Evolutionary conservation across 30 jellyfish, hydroid and myxozoan species (phyloP), one percentile per base, ranked within the genome.

Genomic region (Turritopsis rubra): DNA sequence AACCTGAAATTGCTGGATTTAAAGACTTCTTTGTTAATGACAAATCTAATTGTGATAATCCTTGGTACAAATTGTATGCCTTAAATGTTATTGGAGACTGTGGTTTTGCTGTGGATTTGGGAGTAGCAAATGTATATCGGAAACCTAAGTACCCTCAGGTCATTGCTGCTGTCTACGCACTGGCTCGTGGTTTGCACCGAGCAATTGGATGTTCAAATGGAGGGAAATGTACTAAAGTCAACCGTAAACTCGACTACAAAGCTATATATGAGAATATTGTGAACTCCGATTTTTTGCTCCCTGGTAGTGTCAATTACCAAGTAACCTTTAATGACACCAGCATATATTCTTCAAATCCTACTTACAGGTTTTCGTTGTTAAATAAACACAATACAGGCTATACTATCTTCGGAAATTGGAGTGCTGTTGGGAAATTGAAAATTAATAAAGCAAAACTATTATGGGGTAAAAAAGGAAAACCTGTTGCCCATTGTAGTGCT

Each of bases 111-210:
- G 53, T 8, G 28, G 29, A 28, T 4, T 28, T 52, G 21, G 16
- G 24, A 21, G 8, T 26, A 16, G 52, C 16, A 26, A 60, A 80
- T 22, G 21, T 21, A 31, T 52, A 21, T 22, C 87, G 84, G 16
- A 31, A 13, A 5, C 3, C 21, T n/a, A 90, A 90, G 66, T 87
- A 90, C 71, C 80, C 97, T 18, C 88, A 90, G 25, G 97, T 90
- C 16, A 80, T 90, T 29, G 85, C 87, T 65, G 95, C 97, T 1
- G 97, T 90, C 60, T 90, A 90, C 66, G 92, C 97, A 0, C 54
- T 90, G 7, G 86, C 95, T 16, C 30, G 26, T 29, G 97, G 94
- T 53, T 53, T 90, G 79, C 94, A 90, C 66, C 81, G 71, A 21
- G 22, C 75, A 17, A 31, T 85, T 28, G 81, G 65, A n/a, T 53